Base-by-base conservation (phyloP, 1,140 invertebrate species). In the Dermatophagoides farinae region DNA sequence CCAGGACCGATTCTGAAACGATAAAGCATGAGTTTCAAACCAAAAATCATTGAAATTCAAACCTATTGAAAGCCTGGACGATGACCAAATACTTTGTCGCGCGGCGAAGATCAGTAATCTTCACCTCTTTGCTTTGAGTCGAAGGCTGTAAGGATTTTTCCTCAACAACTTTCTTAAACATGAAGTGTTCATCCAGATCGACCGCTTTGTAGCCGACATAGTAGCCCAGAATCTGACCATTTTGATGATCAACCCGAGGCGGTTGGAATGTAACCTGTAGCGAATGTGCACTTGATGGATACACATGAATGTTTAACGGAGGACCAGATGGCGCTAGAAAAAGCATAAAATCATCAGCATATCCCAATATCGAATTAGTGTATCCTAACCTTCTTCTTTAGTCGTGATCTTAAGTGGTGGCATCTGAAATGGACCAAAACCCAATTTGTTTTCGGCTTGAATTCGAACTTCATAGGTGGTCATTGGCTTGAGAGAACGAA, bases 181-280 rank as follows among this genome's bases (percentile, higher is more conserved):
- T 63, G 61, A 67, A 71, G 16, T 68, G 67, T 25, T 71, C 70
- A 5, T 65, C 62, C 40, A 60, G 6, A 20, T 72, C 71, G 9
- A 69, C 67, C 12, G 71, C 65, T 62, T 72, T 83, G 74, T 88
- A 92, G 52, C 89, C 88, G 10, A 95, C 82, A 69, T 93, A 88
- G 71, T 93, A 96, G 18, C 90, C 90, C 1, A 88, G 77, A 64
- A 95, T 80, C 64, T 86, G 84, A 14, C 90, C 91, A 72, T 95
- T 91, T 81, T 85, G 88, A 54, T 86, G 76, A 69, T 89, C 84
- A 64, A 82, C 76, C 62, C 82, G 79, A 14, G 90, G 89, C 12
- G 88, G 84, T 73, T 73, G 60, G 4, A 62, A 64, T 39, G 63
- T 64, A 6, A 67, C 62, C 25, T 64, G 62, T 6, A 67, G 47